Evolutionary conservation across 2,797 vertebrate genomes (phyloP).

Genomic region (Spondyliosoma cantharus): DNA sequence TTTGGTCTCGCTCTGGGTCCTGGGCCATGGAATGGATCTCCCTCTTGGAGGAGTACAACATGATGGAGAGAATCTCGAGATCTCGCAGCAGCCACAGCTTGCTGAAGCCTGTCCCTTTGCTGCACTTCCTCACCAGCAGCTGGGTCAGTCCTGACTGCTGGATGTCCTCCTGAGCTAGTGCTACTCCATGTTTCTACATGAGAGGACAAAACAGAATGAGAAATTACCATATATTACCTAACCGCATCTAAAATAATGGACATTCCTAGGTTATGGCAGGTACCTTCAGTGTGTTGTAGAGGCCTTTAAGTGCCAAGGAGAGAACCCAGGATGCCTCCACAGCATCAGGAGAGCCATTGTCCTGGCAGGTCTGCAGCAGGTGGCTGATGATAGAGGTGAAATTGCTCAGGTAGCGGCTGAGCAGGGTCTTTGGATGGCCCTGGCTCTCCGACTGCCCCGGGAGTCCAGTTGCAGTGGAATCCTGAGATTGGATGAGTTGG

Average conservation of each 20-base stretch:
- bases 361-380: conserved; percentile 89
- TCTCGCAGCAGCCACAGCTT: conserved; percentile 98
- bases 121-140: conserved; percentile 96
- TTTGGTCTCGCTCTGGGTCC: conserved; percentile 86
- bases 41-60: conserved; percentile 98
- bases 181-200: conserved; percentile 89
- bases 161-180: conserved; percentile 89
- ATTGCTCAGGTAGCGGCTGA: conserved; percentile 90
- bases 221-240: not conserved
- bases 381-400: conserved; percentile 93
- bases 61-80: conserved; percentile 96
- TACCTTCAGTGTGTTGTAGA: conserved; percentile 96
- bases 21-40: conserved; percentile 90
- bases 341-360: conserved; percentile 88
- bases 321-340: conserved; percentile 98
- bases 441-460: conserved; percentile 58
- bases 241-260: not conserved
- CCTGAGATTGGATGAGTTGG: conserved; percentile 90
- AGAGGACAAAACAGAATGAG: conserved; percentile 6
- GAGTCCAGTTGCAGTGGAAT: conserved; percentile 68
- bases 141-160: conserved; percentile 91
- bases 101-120: conserved; percentile 98
- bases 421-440: conserved; percentile 75
- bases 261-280: not conserved
- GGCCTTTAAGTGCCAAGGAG: conserved; percentile 94